Evolutionary conservation across 2,797 vertebrate species (phyloP).

Genomic region (Pseudocheirus occidentalis): DNA sequence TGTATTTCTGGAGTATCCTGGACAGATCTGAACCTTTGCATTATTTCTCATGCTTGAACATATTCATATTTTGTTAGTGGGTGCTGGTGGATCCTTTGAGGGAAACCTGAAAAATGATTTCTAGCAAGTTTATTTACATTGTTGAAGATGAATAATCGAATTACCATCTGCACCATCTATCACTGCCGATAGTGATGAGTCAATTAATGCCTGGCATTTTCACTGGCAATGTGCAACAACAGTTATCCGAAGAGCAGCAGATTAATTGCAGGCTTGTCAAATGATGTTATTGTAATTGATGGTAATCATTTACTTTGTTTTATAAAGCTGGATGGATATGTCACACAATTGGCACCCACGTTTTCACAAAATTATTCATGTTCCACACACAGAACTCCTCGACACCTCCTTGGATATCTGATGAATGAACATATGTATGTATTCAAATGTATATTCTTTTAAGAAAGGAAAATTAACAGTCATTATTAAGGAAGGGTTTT

Average conservation of each 20-base stretch:
- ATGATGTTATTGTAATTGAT: conserved; percentile 91
- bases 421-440: conserved; percentile 61
- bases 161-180: conserved; percentile 81
- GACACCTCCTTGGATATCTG: conserved; percentile 68
- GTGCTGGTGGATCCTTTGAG: conserved; percentile 39
- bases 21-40: neutral
- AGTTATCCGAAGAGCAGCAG: conserved; percentile 87
- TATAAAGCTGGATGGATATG: conserved; percentile 79
- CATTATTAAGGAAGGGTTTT: conserved; percentile 71
- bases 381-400: conserved; percentile 69
- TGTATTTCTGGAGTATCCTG: neutral
- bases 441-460: conserved; percentile 60
- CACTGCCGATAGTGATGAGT: conserved; percentile 85
- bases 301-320: conserved; percentile 87
- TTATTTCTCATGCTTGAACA: neutral
- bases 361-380: conserved; percentile 79
- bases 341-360: conserved; percentile 80
- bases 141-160: conserved; percentile 74
- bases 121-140: conserved; percentile 71
- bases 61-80: neutral
- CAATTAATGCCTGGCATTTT: conserved; percentile 84
- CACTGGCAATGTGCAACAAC: conserved; percentile 80
- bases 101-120: conserved; percentile 63
- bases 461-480: conserved; percentile 65
- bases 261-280: conserved; percentile 89